Conservation (phyloP, 1,140 invertebrate genomes). For the Drosophila truncata region DNA sequence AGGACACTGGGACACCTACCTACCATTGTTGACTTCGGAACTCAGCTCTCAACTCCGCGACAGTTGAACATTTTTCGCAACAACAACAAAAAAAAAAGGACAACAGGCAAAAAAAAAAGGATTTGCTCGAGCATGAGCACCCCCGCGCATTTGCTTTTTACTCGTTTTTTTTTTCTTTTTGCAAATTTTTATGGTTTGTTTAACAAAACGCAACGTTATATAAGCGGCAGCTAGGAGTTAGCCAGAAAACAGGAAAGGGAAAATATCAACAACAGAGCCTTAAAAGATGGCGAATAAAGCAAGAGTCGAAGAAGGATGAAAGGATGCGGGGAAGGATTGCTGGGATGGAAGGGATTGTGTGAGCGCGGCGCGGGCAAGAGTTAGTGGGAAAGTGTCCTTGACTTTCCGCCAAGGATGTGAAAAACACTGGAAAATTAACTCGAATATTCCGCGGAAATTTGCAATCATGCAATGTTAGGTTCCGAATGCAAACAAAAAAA, state of each 20-base stretch:
- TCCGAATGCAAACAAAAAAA: background rate
- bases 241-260: conserved; percentile 45
- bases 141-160: conserved; percentile 21
- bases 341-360: conserved; percentile 25
- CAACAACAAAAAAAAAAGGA: conserved; percentile 23
- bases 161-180: conserved; percentile 47
- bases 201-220: conserved; percentile 79
- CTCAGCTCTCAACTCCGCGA: conserved; percentile 50
- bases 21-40: conserved; percentile 51
- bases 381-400: conserved; percentile 52
- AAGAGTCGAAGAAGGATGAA: background rate
- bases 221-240: conserved; percentile 51
- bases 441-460: conserved; percentile 33
- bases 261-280: conserved; percentile 33
- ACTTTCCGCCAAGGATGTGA: conserved; percentile 18
- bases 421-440: conserved; percentile 32
- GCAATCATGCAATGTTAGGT: conserved; percentile 35
- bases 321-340: conserved; percentile 27
- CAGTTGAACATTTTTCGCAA: conserved; percentile 40
- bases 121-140: conserved; percentile 74
- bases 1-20: conserved; percentile 36
- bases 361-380: conserved; percentile 21
- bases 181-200: conserved; percentile 83
- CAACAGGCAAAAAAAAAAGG: conserved; percentile 49
- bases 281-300: conserved; percentile 12